A percentile compares a stretch with the other conserved stretches of the same genome.
These are phyloP conservation scores for Cosmia trapezina DNA, from an alignment of 2,888 invertebrate species.

Conservation along the genomic window DNA sequence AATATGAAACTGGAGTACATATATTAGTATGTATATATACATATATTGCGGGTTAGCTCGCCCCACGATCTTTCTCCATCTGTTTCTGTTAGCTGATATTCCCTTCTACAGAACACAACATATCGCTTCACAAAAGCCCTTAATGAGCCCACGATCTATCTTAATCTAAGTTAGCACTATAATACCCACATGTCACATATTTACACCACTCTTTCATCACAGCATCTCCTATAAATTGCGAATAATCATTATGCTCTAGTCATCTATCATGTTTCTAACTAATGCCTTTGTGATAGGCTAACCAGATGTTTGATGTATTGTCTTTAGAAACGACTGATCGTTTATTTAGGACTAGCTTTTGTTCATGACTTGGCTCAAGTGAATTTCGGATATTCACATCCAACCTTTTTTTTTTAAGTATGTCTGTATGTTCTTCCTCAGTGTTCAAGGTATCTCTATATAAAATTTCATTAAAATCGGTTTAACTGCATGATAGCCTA, in stretches of 20 bases:
- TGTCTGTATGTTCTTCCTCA: neutral
- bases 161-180: slow-evolving; percentile 20
- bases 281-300: slow-evolving; percentile 51
- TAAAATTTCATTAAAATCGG: too few species aligned
- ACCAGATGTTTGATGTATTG: slow-evolving; percentile 48
- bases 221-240: slow-evolving; percentile 35
- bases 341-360: slow-evolving; percentile 18
- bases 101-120: neutral
- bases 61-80: too few species aligned
- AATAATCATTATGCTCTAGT: slow-evolving; percentile 46
- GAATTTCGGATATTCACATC: neutral
- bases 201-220: slow-evolving; percentile 43
- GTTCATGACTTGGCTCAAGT: neutral
- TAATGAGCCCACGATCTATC: slow-evolving; percentile 37
- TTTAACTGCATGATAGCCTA: too few species aligned
- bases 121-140: slow-evolving; percentile 14
- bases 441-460: too few species aligned
- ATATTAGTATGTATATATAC: too few species aligned
- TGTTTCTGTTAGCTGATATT: too few species aligned
- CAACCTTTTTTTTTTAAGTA: neutral
- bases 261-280: slow-evolving; percentile 58
- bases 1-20: too few species aligned
- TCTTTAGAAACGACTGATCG: slow-evolving; percentile 42
- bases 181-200: slow-evolving; percentile 4
- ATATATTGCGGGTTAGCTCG: too few species aligned